Evolutionary conservation across 2,888 invertebrate species (phyloP).

Genomic region (Argyresthia albistria): DNA sequence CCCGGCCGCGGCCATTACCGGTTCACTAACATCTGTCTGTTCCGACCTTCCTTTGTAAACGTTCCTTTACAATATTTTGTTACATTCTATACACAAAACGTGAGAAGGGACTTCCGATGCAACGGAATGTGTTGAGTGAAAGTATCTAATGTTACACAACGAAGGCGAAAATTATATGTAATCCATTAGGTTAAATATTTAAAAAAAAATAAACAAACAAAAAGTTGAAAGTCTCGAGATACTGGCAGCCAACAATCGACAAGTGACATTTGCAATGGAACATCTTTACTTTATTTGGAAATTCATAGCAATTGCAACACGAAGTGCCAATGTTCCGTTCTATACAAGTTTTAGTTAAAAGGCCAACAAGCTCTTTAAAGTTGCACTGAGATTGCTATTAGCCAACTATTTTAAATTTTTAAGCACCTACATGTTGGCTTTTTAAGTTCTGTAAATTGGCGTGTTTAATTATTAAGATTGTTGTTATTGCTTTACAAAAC

Average conservation of each 20-base stretch:
- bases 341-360: neutral
- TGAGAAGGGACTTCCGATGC: constrained; percentile 31
- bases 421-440: neutral
- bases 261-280: constrained; percentile 1
- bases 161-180: constrained; percentile 13
- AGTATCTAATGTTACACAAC: constrained; percentile 28
- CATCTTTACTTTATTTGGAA: constrained; percentile 2
- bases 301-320: neutral
- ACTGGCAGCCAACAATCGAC: constrained; percentile 3
- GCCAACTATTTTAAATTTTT: neutral
- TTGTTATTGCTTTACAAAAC: too few species aligned
- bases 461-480: too few species aligned
- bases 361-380: too few species aligned
- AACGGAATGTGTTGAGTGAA: constrained; percentile 26
- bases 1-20: constrained; percentile 26
- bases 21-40: constrained; percentile 51
- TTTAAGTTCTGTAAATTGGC: too few species aligned
- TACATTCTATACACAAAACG: constrained; percentile 15
- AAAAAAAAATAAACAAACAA: neutral
- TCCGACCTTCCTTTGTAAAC: constrained; percentile 5
- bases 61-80: constrained; percentile 18
- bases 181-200: constrained; percentile 11
- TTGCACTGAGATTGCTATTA: neutral
- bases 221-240: constrained; percentile 2
- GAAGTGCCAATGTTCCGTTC: neutral